Evolutionary conservation across 2,797 vertebrate species (phyloP).

Genomic region (Sebastes trivittatus): DNA sequence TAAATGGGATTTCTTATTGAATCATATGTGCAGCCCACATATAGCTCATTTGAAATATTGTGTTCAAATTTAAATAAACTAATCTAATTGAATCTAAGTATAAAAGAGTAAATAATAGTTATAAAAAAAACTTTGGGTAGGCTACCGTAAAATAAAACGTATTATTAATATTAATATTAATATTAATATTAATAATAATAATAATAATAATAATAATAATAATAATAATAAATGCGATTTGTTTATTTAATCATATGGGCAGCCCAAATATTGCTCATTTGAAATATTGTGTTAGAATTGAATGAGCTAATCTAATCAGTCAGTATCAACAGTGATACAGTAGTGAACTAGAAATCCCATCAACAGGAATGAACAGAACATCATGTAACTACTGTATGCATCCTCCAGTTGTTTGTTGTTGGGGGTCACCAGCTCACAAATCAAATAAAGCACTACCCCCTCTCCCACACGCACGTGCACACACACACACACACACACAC

Average conservation of each 20-base stretch:
- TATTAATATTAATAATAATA: too few species aligned
- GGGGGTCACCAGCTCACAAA: constrained; percentile 66
- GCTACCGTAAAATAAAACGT: neutral
- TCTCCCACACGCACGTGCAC: constrained; percentile 48
- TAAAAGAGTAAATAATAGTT: neutral
- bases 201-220: too few species aligned
- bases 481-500: constrained; percentile 23
- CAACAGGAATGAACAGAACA: neutral
- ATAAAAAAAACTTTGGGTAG: neutral
- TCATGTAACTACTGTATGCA: neutral
- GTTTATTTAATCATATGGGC: too few species aligned
- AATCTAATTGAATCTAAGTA: fast-evolving
- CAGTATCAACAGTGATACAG: neutral
- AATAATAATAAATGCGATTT: too few species aligned
- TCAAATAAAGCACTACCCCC: constrained; percentile 72
- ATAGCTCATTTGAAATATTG: too few species aligned
- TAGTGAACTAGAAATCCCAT: neutral
- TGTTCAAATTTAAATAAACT: neutral
- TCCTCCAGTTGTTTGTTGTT: constrained; percentile 17
- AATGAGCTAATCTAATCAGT: too few species aligned
- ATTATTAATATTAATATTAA: too few species aligned
- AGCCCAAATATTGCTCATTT: too few species aligned
- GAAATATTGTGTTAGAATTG: too few species aligned
- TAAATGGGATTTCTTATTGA: too few species aligned
- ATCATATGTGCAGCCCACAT: too few species aligned